phyloP scores from a whole-genome alignment of 1,140 invertebrate genomes.

The Drosophila truncata region DNA sequence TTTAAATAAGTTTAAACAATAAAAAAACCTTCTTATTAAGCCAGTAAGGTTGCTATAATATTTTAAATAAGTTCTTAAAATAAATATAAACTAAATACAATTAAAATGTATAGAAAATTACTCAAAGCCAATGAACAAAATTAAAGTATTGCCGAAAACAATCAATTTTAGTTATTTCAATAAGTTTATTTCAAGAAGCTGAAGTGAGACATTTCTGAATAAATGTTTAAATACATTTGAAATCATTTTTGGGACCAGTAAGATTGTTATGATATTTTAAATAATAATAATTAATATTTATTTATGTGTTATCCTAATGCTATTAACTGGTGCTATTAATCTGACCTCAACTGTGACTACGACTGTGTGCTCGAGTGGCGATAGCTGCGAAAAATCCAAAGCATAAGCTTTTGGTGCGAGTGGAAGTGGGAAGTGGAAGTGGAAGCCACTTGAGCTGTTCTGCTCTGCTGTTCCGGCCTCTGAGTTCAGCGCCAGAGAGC shows the following conservation, averaged over 20 bases:
- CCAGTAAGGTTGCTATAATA: too few relatives aligned
- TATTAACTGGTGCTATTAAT: slow-evolving; percentile 1
- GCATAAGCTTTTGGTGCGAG: slow-evolving; percentile 75
- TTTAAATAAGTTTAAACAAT: not conserved
- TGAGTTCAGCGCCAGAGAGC: slow-evolving; percentile 43
- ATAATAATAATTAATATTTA: not conserved
- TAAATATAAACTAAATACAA: not conserved
- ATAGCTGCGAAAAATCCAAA: slow-evolving; percentile 77
- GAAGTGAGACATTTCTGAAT: too few relatives aligned
- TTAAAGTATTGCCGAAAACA: not conserved
- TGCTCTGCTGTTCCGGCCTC: slow-evolving; percentile 52
- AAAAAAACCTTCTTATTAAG: too few relatives aligned
- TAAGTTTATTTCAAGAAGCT: not conserved
- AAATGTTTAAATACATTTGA: too few relatives aligned
- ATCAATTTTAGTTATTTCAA: not conserved
- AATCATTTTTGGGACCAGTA: not conserved
- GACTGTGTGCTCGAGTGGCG: slow-evolving; percentile 77
- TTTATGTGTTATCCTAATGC: not conserved
- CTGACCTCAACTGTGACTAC: slow-evolving; percentile 15
- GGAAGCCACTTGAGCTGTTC: slow-evolving; percentile 38
- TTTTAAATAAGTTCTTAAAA: too few relatives aligned
- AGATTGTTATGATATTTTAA: not conserved
- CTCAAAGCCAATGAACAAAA: not conserved
- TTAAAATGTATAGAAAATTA: too few relatives aligned
- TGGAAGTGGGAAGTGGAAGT: slow-evolving; percentile 60